Evolutionary conservation across 2,888 invertebrate genomes (phyloP), one percentile per base, ranked within the genome.

Genomic region (Aradus depressus): DNA sequence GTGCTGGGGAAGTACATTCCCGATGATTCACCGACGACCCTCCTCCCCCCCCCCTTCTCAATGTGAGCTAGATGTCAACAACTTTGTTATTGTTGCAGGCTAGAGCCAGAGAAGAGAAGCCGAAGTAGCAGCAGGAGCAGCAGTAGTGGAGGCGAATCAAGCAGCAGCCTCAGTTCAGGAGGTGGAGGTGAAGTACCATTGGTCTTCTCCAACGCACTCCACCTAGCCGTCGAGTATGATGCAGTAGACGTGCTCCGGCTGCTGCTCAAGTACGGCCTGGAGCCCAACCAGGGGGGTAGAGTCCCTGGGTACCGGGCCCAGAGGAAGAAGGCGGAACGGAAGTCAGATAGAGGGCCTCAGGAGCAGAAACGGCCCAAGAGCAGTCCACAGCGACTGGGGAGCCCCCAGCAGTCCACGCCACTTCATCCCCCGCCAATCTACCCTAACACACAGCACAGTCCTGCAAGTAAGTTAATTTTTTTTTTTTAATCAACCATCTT

Each of bases 171-270:
- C 14, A 54, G 55, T 34, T 58, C 57, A 18, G 57, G 53, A 5
- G 54, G 52, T n/a, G 50, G 49, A 3, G 56, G 53, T 18, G 55
- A 51, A 16, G 54, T 54, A 12, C 59, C 61, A 1, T 57, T 70
- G 41, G 68, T 73, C 50, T 73, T 74, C 63, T 66, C 67, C 53
- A 73, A 72, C 61, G 73, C 75, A 32, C 65, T 76, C 19, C 76
- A 77, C 64, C 65, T 73, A 59, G 75, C 76, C n/a, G 71, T 77
- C 43, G 73, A 73, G 56, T 70, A 74, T 62, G 71, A 72, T 44
- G 71, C 77, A 16, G 64, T 71, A 28, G 75, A 75, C 57, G 74
- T 73, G 14, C 67, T 72, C 3, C 64, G 70, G 26, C 66, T 75
- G 22, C 66, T 77, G 35, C 70, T 77, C 39, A 72, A 71, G 54